These are phyloP conservation scores for Macrosoma leucophasiata DNA, from an alignment of 2,888 invertebrate genomes.

Conservation along the genomic window DNA sequence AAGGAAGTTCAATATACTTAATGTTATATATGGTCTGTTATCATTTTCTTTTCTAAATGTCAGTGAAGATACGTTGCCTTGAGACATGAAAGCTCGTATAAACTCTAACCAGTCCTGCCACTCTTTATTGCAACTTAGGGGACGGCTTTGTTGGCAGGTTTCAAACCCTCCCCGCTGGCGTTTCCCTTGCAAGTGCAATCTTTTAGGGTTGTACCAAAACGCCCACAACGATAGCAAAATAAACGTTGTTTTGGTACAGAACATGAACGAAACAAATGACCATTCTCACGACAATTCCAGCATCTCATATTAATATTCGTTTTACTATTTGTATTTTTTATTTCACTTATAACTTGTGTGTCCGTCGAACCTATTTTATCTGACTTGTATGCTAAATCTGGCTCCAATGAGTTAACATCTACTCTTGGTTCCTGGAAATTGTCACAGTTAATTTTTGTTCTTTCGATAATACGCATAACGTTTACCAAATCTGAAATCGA, in stretches of 20 bases:
- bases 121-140: slow-evolving; percentile 6
- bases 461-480: slow-evolving; percentile 9
- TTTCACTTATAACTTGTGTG: neutral
- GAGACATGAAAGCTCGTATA: neutral
- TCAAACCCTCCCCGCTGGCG: slow-evolving; percentile 6
- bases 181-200: slow-evolving; percentile 22
- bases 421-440: slow-evolving; percentile 8
- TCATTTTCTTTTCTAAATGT: slow-evolving; percentile 10
- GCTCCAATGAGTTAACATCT: neutral
- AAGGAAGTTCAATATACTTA: slow-evolving; percentile 7
- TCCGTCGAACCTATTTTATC: neutral
- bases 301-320: slow-evolving; percentile 6
- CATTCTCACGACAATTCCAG: slow-evolving; percentile 20
- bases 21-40: slow-evolving; percentile 8
- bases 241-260: slow-evolving; percentile 12
- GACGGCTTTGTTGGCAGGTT: slow-evolving; percentile 13
- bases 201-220: slow-evolving; percentile 11
- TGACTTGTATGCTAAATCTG: slow-evolving; percentile 5
- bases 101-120: slow-evolving; percentile 13
- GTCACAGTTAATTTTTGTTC: slow-evolving; percentile 12
- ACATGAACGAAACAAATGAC: slow-evolving; percentile 16
- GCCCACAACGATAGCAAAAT: slow-evolving; percentile 22
- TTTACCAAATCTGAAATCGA: slow-evolving; percentile 10
- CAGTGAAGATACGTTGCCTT: slow-evolving; percentile 3
- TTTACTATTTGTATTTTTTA: neutral